Conservation (phyloP, 2,888 invertebrate species). For the Drosophila cracens region DNA sequence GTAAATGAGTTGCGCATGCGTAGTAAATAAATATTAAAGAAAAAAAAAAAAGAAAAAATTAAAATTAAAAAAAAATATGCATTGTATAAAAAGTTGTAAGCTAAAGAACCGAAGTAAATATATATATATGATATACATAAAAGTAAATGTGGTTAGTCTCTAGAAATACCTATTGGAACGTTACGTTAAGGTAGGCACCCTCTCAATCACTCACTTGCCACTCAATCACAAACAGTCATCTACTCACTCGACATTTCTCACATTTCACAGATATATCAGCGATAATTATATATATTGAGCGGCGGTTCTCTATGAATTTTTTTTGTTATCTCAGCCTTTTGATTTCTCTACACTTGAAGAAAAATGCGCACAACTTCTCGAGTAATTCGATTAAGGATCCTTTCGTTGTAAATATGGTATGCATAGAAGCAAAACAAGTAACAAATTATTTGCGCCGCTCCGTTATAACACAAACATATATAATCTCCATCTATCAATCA, state of each 20-base stretch:
- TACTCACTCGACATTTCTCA: conserved; percentile 29
- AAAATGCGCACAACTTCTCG: conserved; percentile 69
- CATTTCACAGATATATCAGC: conserved; percentile 29
- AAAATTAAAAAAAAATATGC: conserved; percentile 47
- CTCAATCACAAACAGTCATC: conserved; percentile 23
- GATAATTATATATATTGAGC: conserved; percentile 28
- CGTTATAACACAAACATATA: background rate
- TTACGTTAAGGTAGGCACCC: conserved; percentile 36
- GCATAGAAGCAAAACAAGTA: conserved; percentile 15
- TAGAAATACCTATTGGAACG: conserved; percentile 46
- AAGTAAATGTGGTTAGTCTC: conserved; percentile 52
- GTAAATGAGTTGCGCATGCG: conserved; percentile 43
- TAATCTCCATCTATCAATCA: conserved; percentile 23
- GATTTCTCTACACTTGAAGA: conserved; percentile 24
- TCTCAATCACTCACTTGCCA: conserved; percentile 23
- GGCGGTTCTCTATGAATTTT: conserved; percentile 18
- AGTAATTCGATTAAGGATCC: conserved; percentile 29
- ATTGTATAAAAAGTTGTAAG: conserved; percentile 57
- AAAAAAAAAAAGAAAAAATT: conserved; percentile 17
- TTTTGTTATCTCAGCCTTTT: conserved; percentile 10
- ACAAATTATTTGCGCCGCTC: conserved; percentile 32
- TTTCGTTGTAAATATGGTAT: conserved; percentile 68
- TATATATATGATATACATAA: conserved; percentile 16
- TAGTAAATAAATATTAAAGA: conserved; percentile 31
- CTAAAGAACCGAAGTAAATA: conserved; percentile 53